These are phyloP conservation scores for Pseudobourletiella spinata DNA, from an alignment of 1,140 invertebrate genomes.

Conservation along the genomic window DNA sequence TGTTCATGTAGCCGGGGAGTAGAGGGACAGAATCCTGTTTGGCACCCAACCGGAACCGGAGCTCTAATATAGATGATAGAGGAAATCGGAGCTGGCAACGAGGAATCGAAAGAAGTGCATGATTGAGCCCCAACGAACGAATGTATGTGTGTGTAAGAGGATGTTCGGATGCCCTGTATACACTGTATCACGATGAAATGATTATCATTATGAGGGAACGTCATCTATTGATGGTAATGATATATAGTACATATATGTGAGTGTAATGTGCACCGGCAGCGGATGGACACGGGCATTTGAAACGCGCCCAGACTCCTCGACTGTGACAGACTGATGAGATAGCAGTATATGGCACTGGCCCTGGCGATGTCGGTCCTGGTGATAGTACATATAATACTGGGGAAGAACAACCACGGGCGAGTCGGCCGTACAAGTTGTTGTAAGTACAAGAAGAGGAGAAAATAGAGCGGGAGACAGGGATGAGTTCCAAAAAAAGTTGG, in stretches of 20 bases:
- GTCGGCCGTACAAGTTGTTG: background rate
- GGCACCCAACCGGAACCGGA: no score
- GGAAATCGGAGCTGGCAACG: no score
- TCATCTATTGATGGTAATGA: background rate
- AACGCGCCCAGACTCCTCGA: background rate
- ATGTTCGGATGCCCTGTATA: no score
- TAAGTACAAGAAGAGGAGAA: background rate
- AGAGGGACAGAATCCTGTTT: no score
- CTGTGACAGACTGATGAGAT: conserved; percentile 4
- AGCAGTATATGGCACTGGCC: background rate
- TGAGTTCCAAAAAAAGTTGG: conserved; percentile 22
- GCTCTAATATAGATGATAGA: no score
- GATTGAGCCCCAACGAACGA: no score
- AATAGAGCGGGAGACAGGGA: conserved; percentile 1
- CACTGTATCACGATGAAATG: no score
- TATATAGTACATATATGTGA: background rate
- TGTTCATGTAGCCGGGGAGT: no score
- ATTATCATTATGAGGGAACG: background rate
- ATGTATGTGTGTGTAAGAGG: no score
- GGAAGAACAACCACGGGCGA: no score
- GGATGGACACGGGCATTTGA: conserved; percentile 11
- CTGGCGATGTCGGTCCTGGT: background rate
- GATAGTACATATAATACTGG: no score
- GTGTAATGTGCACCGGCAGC: background rate
- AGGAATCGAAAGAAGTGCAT: no score